Conservation (phyloP, 1,140 invertebrate genomes). For the Sitobion miscanthi region DNA sequence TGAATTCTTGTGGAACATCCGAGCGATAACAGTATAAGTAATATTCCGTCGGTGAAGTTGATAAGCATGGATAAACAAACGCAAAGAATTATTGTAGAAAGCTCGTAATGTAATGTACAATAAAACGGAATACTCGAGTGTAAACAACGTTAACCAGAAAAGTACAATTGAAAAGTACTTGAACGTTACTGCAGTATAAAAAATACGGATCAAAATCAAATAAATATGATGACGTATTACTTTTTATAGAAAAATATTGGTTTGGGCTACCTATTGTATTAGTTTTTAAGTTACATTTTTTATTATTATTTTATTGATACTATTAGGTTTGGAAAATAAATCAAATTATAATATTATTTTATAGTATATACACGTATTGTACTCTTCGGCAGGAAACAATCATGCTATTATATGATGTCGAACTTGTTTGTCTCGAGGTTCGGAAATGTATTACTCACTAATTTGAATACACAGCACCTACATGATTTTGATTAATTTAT, state of each 20-base stretch:
- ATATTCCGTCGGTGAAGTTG: neutral
- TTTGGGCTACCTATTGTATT: neutral
- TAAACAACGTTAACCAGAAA: constrained; percentile 35
- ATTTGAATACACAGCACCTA: neutral
- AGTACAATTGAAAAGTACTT: constrained; percentile 26
- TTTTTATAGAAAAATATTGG: constrained; percentile 18
- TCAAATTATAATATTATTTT: neutral
- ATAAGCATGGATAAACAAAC: constrained; percentile 38
- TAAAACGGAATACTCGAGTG: constrained; percentile 27
- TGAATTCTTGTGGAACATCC: neutral
- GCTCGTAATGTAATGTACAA: constrained; percentile 1
- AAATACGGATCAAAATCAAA: neutral
- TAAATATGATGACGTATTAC: constrained; percentile 4
- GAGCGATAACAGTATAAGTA: neutral
- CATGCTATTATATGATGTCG: neutral
- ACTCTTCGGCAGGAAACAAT: neutral
- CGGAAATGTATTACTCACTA: neutral
- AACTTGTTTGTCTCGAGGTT: neutral
- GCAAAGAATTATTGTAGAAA: constrained; percentile 5
- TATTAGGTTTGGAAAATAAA: neutral
- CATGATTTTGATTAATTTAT: neutral
- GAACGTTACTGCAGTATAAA: neutral
- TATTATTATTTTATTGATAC: neutral
- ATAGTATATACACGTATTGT: neutral
- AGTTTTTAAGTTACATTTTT: neutral